Base-by-base conservation (phyloP, 2,113 vertebrate genomes). In the Gambusia affinis region DNA sequence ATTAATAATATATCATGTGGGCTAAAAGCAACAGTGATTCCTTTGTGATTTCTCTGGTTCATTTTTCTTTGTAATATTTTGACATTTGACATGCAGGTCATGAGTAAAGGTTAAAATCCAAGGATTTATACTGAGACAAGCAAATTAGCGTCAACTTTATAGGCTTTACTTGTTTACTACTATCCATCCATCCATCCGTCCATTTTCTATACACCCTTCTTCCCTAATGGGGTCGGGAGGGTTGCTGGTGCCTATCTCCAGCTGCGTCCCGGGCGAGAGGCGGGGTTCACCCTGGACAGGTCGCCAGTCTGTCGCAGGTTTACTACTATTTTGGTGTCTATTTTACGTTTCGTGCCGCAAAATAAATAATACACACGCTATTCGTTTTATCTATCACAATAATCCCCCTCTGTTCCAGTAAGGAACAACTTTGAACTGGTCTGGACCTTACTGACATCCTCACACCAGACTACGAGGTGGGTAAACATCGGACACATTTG, bases 1-100 rank as follows among this genome's bases (percentile, higher is more conserved):
- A 94, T 94, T 93, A 93, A 94, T 94, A 94, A 95, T 93, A 92
- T 85, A 93, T 94, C 86, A 90, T 87, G 92, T 89, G 88, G 91
- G 87, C 81, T 75, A 85, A 90, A 79, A 88, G 82, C 91, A 86
- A 90, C 88, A 84, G 78, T 65, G 84, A 92, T 86, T 89, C 83
- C 87, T 89, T 82, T 79, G 83, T 91, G 84, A 90, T 89, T 88
- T 79, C 77, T 82, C 31, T 35, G 62, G 3, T 24, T 54, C 22
- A 17, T 57, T n/a, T 70, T 24, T 60, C 78, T 42, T 14, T 75
- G 61, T 75, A 57, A 72, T 80, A 80, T 75, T 71, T 76, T 83
- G 67, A 80, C 76, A 67, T 78, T 51, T 72, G 64, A 11, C 4
- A 15, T 60, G 4, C 27, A 60, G 31, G 63, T 3, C 64, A 47